Evolutionary conservation across 2,888 invertebrate genomes (phyloP), one percentile per base, ranked within the genome.

Genomic region (Synanthedon formicaeformis): DNA sequence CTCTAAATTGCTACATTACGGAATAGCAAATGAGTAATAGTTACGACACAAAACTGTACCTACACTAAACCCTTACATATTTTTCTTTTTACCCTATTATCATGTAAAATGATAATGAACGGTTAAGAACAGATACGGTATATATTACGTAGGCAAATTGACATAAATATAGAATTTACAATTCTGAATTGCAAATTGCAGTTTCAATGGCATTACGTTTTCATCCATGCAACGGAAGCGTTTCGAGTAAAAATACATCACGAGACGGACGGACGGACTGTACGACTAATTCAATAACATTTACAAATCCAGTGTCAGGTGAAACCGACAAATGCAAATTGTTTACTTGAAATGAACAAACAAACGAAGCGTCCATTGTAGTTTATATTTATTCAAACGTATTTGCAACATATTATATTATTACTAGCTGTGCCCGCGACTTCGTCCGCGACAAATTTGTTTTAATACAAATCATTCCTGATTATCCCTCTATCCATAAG

Each of bases 171-270:
- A 45, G 13, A 14, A 13, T 49, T 48, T 51, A 41, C 45, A 40
- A 13, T 41, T 16, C 40, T 53, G 53, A 62, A 62, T 64, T 64
- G 62, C 59, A 64, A 63, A 64, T 61, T 52, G 55, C 8, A 34
- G 45, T 59, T 60, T 57, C 60, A 63, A 62, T 59, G 61, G 61
- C 56, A 57, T 61, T 62, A 61, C 59, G 56, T 55, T 58, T 54
- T 45, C 45, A 55, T 58, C 53, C 60, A 55, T 58, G 60, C 60
- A 59, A 61, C 65, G 60, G 60, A 65, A 66, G 53, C 56, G 58
- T 64, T 67, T 61, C 55, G 60, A 67, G 66, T 63, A 59, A 71
- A 69, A 69, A 66, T 68, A 53, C 66, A 65, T 65, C 60, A 45
- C 14, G 45, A 63, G 14, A 45, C 45, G 13, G 60, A 56, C 61